Conservation (phyloP, 2,888 invertebrate species). For the Notocelia uddmanniana region DNA sequence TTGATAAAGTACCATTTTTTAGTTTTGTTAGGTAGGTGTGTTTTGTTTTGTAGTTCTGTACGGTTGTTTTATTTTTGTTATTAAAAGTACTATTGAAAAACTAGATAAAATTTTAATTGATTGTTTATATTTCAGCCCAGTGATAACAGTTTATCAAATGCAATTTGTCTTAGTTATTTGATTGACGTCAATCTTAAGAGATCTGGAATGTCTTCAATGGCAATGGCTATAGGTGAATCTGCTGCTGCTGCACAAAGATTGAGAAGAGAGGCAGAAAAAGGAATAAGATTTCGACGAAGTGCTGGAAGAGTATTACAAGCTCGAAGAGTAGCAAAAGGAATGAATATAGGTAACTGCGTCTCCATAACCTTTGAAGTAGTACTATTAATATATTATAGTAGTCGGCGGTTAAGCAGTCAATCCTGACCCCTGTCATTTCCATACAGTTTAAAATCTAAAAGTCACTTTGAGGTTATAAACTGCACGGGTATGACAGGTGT, state of each 20-base stretch:
- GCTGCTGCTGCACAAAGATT: slow-evolving; percentile 78
- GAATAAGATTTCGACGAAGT: slow-evolving; percentile 77
- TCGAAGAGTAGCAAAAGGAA: slow-evolving; percentile 75
- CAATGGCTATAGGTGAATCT: slow-evolving; percentile 78
- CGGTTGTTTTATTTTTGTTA: no score
- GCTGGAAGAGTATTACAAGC: slow-evolving; percentile 80
- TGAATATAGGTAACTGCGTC: slow-evolving; percentile 73
- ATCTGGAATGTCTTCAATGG: slow-evolving; percentile 77
- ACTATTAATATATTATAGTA: no score
- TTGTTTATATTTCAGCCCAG: slow-evolving; percentile 64
- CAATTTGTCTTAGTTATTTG: slow-evolving; percentile 78
- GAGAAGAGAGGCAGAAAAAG: slow-evolving; percentile 78
- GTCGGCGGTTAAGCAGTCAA: no score
- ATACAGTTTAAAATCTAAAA: no score
- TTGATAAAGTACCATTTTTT: no score
- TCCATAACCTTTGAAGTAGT: no score
- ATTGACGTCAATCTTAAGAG: slow-evolving; percentile 78
- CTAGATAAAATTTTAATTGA: background rate
- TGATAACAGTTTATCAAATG: slow-evolving; percentile 74
- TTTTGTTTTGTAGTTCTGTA: no score
- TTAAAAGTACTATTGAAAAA: no score
- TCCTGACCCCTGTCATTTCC: no score
- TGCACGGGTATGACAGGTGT: no score
- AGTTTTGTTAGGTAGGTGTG: no score
- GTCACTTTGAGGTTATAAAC: no score